phyloP scores from a whole-genome alignment of 2,888 invertebrate species.

The Thereva nobilitata region DNA sequence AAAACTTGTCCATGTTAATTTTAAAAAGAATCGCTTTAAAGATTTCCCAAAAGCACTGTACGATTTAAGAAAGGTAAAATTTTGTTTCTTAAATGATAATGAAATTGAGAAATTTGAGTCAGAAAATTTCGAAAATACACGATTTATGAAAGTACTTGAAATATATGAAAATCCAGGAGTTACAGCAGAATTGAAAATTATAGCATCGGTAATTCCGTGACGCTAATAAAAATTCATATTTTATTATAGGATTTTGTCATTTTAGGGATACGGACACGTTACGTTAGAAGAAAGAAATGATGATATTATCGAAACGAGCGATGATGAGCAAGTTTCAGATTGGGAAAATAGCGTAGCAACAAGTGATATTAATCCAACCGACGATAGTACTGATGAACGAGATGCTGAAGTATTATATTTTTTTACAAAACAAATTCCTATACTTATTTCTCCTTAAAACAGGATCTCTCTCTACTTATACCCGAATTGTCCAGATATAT shows the following conservation, averaged over 20 bases:
- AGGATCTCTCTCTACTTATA: constrained; percentile 64
- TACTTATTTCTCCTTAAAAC: constrained; percentile 50
- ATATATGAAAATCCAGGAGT: constrained; percentile 60
- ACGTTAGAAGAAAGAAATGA: constrained; percentile 12
- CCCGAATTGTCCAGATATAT: constrained; percentile 65
- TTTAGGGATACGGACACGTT: constrained; percentile 36
- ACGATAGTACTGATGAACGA: constrained; percentile 64
- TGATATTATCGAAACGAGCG: background rate
- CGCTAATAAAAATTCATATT: background rate
- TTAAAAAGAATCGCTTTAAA: constrained; percentile 63
- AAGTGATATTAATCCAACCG: constrained; percentile 65
- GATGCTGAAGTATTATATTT: constrained; percentile 60
- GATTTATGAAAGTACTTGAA: constrained; percentile 62
- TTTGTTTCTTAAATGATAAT: constrained; percentile 62
- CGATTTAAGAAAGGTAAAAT: constrained; percentile 61
- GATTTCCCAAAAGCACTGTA: constrained; percentile 60
- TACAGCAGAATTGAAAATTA: constrained; percentile 50
- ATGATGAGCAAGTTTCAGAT: constrained; percentile 56
- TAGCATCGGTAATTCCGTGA: constrained; percentile 1
- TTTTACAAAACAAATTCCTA: constrained; percentile 40
- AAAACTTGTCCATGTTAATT: constrained; percentile 66
- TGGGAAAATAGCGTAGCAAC: constrained; percentile 68
- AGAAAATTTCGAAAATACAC: constrained; percentile 50
- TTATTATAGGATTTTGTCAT: background rate
- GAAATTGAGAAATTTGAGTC: constrained; percentile 32